Conservation (phyloP, 2,888 invertebrate genomes). For the Saturnia pavonia region DNA sequence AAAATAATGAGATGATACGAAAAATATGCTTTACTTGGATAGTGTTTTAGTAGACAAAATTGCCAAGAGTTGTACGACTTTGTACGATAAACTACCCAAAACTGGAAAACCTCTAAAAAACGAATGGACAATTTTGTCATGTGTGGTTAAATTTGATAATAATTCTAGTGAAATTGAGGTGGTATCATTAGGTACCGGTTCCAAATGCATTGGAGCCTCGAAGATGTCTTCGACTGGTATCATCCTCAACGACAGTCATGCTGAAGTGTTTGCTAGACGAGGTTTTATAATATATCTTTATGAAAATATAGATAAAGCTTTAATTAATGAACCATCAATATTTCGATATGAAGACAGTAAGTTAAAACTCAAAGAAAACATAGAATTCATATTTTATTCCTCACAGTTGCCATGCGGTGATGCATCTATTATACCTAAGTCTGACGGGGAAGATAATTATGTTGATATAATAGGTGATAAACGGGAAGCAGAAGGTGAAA, state of each 20-base stretch:
- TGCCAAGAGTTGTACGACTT: slow-evolving; percentile 81
- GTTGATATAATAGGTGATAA: slow-evolving; percentile 57
- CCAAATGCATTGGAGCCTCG: slow-evolving; percentile 92
- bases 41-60: slow-evolving; percentile 69
- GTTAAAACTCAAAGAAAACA: slow-evolving; percentile 77
- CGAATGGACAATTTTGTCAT: slow-evolving; percentile 94
- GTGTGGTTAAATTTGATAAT: slow-evolving; percentile 83
- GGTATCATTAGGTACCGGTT: slow-evolving; percentile 93
- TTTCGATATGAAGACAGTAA: slow-evolving; percentile 49
- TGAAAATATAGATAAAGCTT: slow-evolving; percentile 77
- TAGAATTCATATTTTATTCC: slow-evolving; percentile 91
- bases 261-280: slow-evolving; percentile 93
- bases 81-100: slow-evolving; percentile 85
- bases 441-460: slow-evolving; percentile 47
- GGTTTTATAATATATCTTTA: slow-evolving; percentile 90
- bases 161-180: slow-evolving; percentile 72
- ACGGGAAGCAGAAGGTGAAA: slow-evolving; percentile 41
- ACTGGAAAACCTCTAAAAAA: slow-evolving; percentile 88
- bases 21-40: slow-evolving; percentile 36
- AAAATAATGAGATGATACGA: not conserved
- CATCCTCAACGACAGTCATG: slow-evolving; percentile 94
- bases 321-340: slow-evolving; percentile 56
- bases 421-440: slow-evolving; percentile 90
- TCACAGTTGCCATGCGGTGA: slow-evolving; percentile 97
- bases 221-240: slow-evolving; percentile 85